Percentiles rank a stretch among this genome's conserved stretches.
phyloP scores from a whole-genome alignment of 2,888 invertebrate species.

The Lasioglossum calceatum region DNA sequence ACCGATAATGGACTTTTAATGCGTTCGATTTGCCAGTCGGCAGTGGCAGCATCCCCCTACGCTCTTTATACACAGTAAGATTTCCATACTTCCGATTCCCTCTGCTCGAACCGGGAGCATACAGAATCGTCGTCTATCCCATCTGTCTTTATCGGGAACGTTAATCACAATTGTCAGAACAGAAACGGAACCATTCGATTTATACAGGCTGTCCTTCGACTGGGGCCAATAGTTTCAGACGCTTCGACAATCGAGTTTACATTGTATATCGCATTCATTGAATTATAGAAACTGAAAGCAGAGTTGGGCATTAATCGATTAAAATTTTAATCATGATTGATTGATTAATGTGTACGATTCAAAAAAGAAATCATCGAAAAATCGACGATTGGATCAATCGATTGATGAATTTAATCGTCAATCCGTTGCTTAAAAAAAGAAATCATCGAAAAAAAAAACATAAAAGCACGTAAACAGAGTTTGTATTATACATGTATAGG shows the following conservation, averaged over 20 bases:
- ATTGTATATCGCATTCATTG: not conserved
- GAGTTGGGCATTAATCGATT: too few species aligned
- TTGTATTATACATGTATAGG: too few species aligned
- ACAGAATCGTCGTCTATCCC: not conserved
- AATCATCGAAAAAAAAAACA: too few species aligned
- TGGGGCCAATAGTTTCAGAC: not conserved
- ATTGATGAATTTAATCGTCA: too few species aligned
- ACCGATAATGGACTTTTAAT: constrained; percentile 75
- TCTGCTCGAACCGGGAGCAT: constrained; percentile 10
- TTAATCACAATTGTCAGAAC: constrained; percentile 13
- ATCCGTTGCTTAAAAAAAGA: too few species aligned
- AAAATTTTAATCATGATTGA: too few species aligned
- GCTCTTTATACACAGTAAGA: constrained; percentile 58
- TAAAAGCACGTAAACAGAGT: too few species aligned
- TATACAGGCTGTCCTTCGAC: not conserved
- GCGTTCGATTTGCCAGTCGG: constrained; percentile 72
- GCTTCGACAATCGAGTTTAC: not conserved
- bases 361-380: too few species aligned
- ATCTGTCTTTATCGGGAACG: not conserved
- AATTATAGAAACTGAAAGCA: not conserved
- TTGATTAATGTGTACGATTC: too few species aligned
- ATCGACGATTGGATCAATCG: too few species aligned
- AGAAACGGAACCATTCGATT: not conserved
- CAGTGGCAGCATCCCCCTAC: constrained; percentile 47
- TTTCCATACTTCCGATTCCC: constrained; percentile 68